Percentiles rank a stretch among this genome's conserved stretches.
These are phyloP conservation scores for Diadophis punctatus DNA, from an alignment of 2,113 vertebrate genomes.

Conservation along the genomic window DNA sequence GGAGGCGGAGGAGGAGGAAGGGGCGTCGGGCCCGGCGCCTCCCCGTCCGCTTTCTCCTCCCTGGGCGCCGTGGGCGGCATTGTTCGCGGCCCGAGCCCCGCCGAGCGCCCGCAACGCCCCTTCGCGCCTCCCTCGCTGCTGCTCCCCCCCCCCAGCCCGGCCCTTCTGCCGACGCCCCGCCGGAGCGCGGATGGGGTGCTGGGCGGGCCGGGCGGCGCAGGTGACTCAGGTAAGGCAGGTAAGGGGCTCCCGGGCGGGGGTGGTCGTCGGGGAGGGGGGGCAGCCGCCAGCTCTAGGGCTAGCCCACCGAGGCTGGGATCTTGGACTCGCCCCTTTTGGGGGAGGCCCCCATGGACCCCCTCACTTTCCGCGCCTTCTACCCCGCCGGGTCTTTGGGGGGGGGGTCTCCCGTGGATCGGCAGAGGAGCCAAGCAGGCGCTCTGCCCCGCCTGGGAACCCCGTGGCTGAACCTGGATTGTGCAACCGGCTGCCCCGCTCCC, in stretches of 20 bases:
- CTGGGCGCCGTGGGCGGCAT: slow-evolving; percentile 8
- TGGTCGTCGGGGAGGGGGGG: not conserved
- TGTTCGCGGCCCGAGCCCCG: not conserved
- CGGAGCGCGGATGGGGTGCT: not conserved
- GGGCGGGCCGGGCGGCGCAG: not conserved
- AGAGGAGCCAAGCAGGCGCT: not conserved
- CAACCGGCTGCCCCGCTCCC: no score
- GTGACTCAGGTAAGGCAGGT: slow-evolving; percentile 1
- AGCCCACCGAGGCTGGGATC: no score
- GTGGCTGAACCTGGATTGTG: fast-evolving
- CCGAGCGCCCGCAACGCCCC: not conserved
- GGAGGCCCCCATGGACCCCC: no score
- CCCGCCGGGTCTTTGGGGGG: no score
- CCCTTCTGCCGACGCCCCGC: not conserved
- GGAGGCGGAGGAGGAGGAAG: no score
- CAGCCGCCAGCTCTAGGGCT: no score
- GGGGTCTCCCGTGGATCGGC: not conserved
- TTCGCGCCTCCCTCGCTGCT: not conserved
- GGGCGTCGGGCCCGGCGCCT: not conserved
- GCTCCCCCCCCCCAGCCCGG: not conserved
- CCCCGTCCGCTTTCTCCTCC: not conserved
- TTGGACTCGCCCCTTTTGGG: no score
- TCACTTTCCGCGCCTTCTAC: no score
- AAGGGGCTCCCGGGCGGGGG: not conserved
- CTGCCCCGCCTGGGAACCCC: no score